Evolutionary conservation across 2,888 invertebrate species (phyloP).

Genomic region (Lepidocyrtinus sp.): DNA sequence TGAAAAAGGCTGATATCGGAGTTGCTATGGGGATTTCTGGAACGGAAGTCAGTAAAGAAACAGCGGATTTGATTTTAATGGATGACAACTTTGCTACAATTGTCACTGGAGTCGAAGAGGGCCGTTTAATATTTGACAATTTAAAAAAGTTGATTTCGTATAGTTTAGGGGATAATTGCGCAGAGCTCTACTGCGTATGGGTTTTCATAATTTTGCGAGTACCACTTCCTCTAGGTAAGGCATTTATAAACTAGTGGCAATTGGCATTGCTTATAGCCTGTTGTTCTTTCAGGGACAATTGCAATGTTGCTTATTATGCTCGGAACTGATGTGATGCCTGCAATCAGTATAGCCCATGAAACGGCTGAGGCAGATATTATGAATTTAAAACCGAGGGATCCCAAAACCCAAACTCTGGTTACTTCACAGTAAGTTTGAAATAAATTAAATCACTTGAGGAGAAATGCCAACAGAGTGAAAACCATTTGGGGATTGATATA

Average conservation of each 20-base stretch:
- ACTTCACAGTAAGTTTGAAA: slow-evolving; percentile 71
- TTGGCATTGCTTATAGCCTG: slow-evolving; percentile 10
- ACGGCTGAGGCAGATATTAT: slow-evolving; percentile 83
- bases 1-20: slow-evolving; percentile 86
- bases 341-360: slow-evolving; percentile 80
- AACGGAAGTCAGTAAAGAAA: slow-evolving; percentile 86
- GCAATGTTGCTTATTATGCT: slow-evolving; percentile 76
- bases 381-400: slow-evolving; percentile 79
- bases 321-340: slow-evolving; percentile 73
- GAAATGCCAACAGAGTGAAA: too few species aligned
- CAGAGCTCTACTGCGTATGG: slow-evolving; percentile 87
- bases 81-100: slow-evolving; percentile 93
- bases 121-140: slow-evolving; percentile 97
- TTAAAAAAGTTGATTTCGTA: slow-evolving; percentile 98
- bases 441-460: too few species aligned
- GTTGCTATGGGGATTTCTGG: slow-evolving; percentile 87
- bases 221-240: slow-evolving; percentile 73
- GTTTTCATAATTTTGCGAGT: slow-evolving; percentile 70
- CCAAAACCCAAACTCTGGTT: slow-evolving; percentile 80
- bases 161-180: slow-evolving; percentile 96
- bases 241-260: not conserved
- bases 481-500: too few species aligned
- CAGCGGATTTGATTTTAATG: slow-evolving; percentile 74
- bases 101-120: slow-evolving; percentile 90
- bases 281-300: slow-evolving; percentile 74